A percentile compares a stretch with the other conserved stretches of the same genome.
phyloP scores from a whole-genome alignment of 1,140 invertebrate genomes.

The Bacillus rossius region DNA sequence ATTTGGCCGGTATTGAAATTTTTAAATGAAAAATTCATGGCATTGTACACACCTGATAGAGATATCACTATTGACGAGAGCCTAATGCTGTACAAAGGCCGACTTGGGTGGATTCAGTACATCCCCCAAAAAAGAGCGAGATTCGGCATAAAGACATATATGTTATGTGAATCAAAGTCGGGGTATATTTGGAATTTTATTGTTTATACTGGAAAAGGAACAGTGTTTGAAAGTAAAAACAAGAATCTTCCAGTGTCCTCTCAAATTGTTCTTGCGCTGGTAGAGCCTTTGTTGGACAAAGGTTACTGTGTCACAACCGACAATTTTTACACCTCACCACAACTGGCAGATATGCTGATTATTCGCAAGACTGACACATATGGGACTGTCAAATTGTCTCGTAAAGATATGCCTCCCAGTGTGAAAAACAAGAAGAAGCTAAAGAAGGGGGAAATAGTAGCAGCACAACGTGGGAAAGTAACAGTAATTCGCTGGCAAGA shows the following conservation, averaged over 20 bases:
- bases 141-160: constrained; percentile 16
- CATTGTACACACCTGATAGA: constrained; percentile 8
- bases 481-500: background rate
- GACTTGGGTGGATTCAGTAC: constrained; percentile 17
- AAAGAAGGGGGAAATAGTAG: constrained; percentile 1
- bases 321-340: constrained; percentile 11
- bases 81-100: constrained; percentile 16
- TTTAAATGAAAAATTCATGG: too few species aligned
- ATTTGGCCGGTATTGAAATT: too few species aligned
- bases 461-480: constrained; percentile 2
- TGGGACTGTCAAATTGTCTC: constrained; percentile 1
- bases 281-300: constrained; percentile 6
- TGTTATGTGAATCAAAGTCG: constrained; percentile 13
- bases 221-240: background rate
- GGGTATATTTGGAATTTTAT: constrained; percentile 1
- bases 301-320: constrained; percentile 6
- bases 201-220: background rate
- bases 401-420: constrained; percentile 2
- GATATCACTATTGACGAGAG: constrained; percentile 14
- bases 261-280: constrained; percentile 3
- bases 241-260: constrained; percentile 1
- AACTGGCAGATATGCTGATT: constrained; percentile 5
- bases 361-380: background rate
- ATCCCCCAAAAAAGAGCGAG: constrained; percentile 17
- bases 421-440: background rate